Base-by-base conservation (phyloP, 2,113 vertebrate species). In the Peucedramus taeniatus region DNA sequence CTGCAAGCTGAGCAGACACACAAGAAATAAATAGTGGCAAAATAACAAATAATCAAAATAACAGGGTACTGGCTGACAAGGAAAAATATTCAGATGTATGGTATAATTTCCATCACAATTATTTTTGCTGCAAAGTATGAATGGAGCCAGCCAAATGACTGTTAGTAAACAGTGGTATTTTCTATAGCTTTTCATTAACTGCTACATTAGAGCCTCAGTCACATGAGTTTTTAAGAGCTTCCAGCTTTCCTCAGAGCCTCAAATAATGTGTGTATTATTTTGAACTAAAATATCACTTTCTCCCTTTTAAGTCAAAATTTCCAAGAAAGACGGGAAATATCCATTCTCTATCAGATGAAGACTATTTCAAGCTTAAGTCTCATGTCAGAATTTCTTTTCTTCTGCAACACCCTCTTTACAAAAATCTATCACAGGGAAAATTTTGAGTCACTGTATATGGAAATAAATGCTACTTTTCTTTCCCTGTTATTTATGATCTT, bases 31-130 rank as follows among this genome's bases (percentile, higher is more conserved):
- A 49, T 39, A 60, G 59, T 66, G 30, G n/a, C 50, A 89, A 90
- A 93, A 50, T 23, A 87, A 69, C 45, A 94, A 89, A 75, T 68
- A 84, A 82, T 68, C 66, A 64, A 72, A 94, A 66, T 94, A 94
- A 87, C 9, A 87, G 50, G 26, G 17, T 72, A 33, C 28, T 76
- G 49, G 24, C 45, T 80, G 84, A 69, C 70, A 90, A 63, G 45
- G 18, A 69, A 72, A 80, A 90, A 71, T 27, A 9, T 74, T 91
- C 63, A 87, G 42, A 72, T 90, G 30, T 65, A 60, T 40, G 19
- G 40, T 47, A 39, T 74, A 31, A 90, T 95, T 94, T 92, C 83
- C 64, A 83, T 42, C 18, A 83, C 54, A 63, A 78, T 86, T 86
- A 65, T 70, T 94, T 94, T 86, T 93, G 26, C 61, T 83, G 33